Base-by-base conservation (phyloP, 2,888 invertebrate genomes). In the Drosophila sordidapex region DNA sequence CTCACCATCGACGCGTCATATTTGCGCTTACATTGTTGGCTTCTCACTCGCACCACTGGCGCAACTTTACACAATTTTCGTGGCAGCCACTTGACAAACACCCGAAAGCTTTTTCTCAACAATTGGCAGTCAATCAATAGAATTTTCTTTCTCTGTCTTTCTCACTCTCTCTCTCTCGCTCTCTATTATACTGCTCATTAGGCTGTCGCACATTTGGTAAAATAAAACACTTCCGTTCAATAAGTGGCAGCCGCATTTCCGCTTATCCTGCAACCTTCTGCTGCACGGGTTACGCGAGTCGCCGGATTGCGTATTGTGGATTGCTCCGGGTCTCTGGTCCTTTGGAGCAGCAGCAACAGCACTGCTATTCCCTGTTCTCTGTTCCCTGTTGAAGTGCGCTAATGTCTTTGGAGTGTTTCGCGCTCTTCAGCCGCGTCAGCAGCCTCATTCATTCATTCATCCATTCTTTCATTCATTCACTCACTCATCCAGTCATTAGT, bases 331-430 rank as follows among this genome's bases (percentile, higher is more conserved):
- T 31, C 57, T 43, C 29, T 15, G 56, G 27, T n/a, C 27, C 38
- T 27, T 18, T 21, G 31, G 13, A 51, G 29, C 51, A 51, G 29
- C 29, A 51, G 29, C n/a, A 13, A 15, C 8, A 36, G 40, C 57
- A 31, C 21, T 40, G 46, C 36, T 2, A 6, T 18, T 38, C 38
- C 38, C 21, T 21, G 21, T 46, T 46, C 46, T n/a, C 21, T 4
- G 21, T 21, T 13, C 43, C 21, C 46, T 8, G n/a, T 40, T 90
- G 82, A 90, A 91, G 91, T 91, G 87, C 85, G 90, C 90, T 92
- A 92, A 91, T 91, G 91, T 87, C 84, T 87, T 90, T 90, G 81
- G 81, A 91, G 91, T 88, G 91, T 70, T 90, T 87, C 90, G 89
- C 89, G 82, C 87, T 90, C 90, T 80, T 82, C 83, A 82, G 57